Evolutionary conservation across 2,888 invertebrate genomes (phyloP).

Genomic region (Nephrotoma appendiculata): DNA sequence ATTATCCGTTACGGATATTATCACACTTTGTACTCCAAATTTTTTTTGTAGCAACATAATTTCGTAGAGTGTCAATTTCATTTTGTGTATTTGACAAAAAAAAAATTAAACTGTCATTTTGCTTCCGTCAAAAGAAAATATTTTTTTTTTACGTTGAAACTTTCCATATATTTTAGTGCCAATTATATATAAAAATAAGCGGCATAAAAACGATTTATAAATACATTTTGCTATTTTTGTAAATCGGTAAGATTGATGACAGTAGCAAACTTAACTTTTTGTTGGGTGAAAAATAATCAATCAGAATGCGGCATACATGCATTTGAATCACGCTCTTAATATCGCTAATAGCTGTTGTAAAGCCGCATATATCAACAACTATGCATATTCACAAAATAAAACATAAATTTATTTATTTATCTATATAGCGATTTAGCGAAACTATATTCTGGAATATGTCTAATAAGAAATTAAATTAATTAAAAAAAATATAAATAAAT

Average conservation of each 20-base stretch:
- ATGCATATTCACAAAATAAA: not conserved
- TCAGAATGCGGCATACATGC: not conserved
- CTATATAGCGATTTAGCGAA: not conserved
- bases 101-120: not conserved
- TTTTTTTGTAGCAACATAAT: not conserved
- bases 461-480: not conserved
- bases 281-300: not conserved
- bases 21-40: not conserved
- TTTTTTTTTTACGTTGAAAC: not conserved
- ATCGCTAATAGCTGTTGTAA: not conserved
- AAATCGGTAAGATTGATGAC: not conserved
- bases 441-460: not conserved
- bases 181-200: not conserved
- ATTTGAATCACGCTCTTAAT: not conserved
- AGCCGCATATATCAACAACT: too few species aligned
- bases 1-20: not conserved
- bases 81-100: not conserved
- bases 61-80: not conserved
- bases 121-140: not conserved
- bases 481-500: not conserved
- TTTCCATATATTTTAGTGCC: not conserved
- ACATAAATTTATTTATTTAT: not conserved
- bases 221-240: not conserved
- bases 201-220: not conserved
- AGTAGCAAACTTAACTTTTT: not conserved